phyloP scores from a whole-genome alignment of 2,113 vertebrate genomes.

The Neolamprologus toae region DNA sequence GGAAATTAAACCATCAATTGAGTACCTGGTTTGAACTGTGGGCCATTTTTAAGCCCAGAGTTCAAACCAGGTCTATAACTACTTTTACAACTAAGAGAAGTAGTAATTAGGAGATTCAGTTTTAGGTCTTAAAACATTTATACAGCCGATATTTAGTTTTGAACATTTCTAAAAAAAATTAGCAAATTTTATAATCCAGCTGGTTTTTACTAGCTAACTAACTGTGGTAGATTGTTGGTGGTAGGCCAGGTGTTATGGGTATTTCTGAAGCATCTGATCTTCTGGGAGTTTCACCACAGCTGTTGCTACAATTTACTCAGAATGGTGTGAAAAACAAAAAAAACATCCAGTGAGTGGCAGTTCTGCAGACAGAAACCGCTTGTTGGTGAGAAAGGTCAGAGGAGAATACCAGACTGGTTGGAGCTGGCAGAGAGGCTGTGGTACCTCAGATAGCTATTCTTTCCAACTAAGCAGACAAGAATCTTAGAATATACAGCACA shows the following conservation, averaged over 20 bases:
- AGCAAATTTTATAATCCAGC: not conserved
- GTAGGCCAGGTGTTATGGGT: not conserved
- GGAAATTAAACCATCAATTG: not conserved
- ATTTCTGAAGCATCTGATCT: not conserved
- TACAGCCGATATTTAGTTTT: not conserved
- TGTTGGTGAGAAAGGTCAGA: not conserved
- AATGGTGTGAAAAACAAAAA: not conserved
- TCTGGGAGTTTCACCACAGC: not conserved
- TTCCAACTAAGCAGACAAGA: not conserved
- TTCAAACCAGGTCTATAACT: not conserved
- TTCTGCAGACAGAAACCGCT: not conserved
- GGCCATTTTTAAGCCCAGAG: not conserved
- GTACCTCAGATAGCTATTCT: not conserved
- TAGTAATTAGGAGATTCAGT: not conserved
- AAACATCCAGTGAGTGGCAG: not conserved
- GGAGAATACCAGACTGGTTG: not conserved
- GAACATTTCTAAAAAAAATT: not conserved
- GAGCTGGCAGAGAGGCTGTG: not conserved
- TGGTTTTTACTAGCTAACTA: not conserved
- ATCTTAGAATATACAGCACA: not conserved
- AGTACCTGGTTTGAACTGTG: not conserved
- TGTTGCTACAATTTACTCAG: not conserved
- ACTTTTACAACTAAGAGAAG: not conserved
- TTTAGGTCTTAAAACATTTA: not conserved
- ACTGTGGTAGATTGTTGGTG: not conserved